Percentiles rank a stretch among this genome's conserved stretches.
phyloP scores from a whole-genome alignment of 2,888 invertebrate genomes.

The Polymixis lichenea region DNA sequence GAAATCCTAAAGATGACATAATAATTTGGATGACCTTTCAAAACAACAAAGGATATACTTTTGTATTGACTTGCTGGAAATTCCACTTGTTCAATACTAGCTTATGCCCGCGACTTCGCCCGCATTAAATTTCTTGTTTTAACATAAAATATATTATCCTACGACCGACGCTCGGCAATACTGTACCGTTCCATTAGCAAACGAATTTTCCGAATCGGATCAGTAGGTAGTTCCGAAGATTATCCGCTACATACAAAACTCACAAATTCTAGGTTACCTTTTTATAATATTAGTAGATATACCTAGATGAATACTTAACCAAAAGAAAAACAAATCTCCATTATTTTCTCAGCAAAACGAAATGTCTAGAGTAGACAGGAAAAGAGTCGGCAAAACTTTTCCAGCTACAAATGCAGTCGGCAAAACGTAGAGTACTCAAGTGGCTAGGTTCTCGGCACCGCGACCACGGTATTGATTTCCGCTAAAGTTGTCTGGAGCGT shows the following conservation, averaged over 20 bases:
- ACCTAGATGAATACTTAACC: neutral
- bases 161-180: neutral
- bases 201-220: neutral
- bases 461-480: conserved; percentile 61
- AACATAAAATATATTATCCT: neutral
- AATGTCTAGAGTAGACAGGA: neutral
- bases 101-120: too few relatives aligned
- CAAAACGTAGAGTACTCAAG: conserved; percentile 7
- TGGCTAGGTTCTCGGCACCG: conserved; percentile 26
- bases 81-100: neutral
- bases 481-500: conserved; percentile 62
- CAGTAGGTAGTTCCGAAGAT: neutral
- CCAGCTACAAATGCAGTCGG: conserved; percentile 14
- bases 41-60: neutral
- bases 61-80: neutral
- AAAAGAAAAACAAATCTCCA: neutral
- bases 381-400: neutral
- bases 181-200: neutral
- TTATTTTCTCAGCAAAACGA: conserved; percentile 5
- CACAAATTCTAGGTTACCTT: neutral
- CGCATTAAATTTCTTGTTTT: neutral
- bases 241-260: neutral
- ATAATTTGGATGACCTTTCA: neutral
- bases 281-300: neutral
- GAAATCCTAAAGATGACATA: neutral